A percentile compares a stretch with the other conserved stretches of the same genome.
Evolutionary conservation across 1,140 invertebrate species (phyloP).

Genomic region (Halictus rubicundus): DNA sequence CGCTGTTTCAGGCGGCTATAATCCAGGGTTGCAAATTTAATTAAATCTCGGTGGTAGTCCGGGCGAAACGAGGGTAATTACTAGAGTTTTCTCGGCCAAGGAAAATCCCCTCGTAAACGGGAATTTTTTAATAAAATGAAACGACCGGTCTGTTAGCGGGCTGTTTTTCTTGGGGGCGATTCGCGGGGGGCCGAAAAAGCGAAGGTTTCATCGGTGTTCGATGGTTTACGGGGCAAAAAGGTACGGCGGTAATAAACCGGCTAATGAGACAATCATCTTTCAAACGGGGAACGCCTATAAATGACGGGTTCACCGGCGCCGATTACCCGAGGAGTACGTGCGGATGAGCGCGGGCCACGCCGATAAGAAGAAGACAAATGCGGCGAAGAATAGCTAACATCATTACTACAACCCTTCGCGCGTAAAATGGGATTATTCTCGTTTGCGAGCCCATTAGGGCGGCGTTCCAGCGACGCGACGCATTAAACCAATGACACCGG

Average conservation of each 20-base stretch:
- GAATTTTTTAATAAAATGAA: background rate
- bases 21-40: slow-evolving; percentile 12
- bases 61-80: background rate
- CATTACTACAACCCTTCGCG: slow-evolving; percentile 57
- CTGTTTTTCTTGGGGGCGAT: background rate
- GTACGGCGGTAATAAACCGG: background rate
- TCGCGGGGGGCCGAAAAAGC: background rate
- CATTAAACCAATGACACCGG: slow-evolving; percentile 57
- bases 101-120: background rate
- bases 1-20: background rate
- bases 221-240: background rate
- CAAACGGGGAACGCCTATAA: background rate
- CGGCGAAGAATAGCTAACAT: slow-evolving; percentile 49
- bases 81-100: background rate
- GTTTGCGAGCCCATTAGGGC: slow-evolving; percentile 58
- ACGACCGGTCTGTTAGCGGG: too few species aligned
- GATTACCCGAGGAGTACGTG: background rate
- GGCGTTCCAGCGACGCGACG: slow-evolving; percentile 45
- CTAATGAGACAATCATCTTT: background rate
- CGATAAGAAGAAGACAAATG: slow-evolving; percentile 27
- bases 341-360: too few species aligned
- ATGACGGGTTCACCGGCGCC: background rate
- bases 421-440: slow-evolving; percentile 68
- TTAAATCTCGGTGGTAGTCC: background rate
- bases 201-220: background rate